phyloP scores from a whole-genome alignment of 2,113 vertebrate species.

The Channa argus region DNA sequence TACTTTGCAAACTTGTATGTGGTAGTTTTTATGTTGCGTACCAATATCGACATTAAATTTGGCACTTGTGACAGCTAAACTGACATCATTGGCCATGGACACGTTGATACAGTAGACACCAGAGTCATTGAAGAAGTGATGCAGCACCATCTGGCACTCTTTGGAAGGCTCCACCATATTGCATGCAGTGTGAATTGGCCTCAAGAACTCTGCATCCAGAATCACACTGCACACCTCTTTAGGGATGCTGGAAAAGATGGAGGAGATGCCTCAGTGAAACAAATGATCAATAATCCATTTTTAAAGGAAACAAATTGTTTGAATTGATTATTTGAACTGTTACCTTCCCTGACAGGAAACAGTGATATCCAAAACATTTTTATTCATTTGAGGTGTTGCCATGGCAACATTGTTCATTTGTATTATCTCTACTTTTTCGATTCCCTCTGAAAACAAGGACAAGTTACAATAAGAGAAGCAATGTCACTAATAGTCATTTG shows the following conservation, averaged over 20 bases:
- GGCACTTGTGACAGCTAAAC: constrained; percentile 88
- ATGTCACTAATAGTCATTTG: background rate
- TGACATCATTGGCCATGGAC: constrained; percentile 89
- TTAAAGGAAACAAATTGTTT: no score
- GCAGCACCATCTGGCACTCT: constrained; percentile 89
- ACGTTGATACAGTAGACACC: constrained; percentile 94
- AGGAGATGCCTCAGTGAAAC: background rate
- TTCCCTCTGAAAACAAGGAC: constrained; percentile 86
- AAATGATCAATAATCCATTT: background rate
- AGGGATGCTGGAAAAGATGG: constrained; percentile 75
- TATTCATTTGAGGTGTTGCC: constrained; percentile 53
- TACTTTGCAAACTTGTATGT: accelerated
- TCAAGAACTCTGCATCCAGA: constrained; percentile 87
- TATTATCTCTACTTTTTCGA: constrained; percentile 90
- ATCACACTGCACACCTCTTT: constrained; percentile 91
- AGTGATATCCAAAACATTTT: constrained; percentile 88
- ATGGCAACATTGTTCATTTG: constrained; percentile 81
- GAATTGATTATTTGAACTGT: constrained; percentile 10
- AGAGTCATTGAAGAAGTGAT: constrained; percentile 87
- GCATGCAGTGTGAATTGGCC: constrained; percentile 83
- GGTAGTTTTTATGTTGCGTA: constrained; percentile 6
- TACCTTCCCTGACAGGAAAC: constrained; percentile 93
- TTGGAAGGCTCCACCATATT: constrained; percentile 82
- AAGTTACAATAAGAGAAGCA: background rate
- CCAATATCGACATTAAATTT: constrained; percentile 86